A percentile compares a stretch with the other conserved stretches of the same genome.
Evolutionary conservation across 2,888 invertebrate species (phyloP).

Genomic region (Macroteleia sp.): DNA sequence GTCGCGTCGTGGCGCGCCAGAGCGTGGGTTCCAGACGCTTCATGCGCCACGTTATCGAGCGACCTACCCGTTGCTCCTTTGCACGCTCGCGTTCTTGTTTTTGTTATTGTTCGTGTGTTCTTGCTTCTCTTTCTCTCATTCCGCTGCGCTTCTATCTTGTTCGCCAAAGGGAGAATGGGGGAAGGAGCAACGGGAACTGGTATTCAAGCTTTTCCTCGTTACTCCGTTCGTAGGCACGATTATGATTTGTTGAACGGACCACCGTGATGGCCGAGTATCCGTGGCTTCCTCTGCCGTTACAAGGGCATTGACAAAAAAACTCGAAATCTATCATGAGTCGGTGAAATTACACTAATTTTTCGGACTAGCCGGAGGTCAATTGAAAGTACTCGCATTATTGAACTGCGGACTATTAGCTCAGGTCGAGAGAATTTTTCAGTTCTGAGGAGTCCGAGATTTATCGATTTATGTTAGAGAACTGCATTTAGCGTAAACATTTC

Average conservation of each 20-base stretch:
- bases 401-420: constrained; percentile 6
- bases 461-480: no score
- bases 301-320: constrained; percentile 48
- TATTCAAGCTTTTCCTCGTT: constrained; percentile 75
- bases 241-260: constrained; percentile 81
- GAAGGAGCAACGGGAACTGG: constrained; percentile 63
- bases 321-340: constrained; percentile 47
- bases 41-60: constrained; percentile 76
- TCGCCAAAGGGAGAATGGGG: constrained; percentile 9
- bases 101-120: constrained; percentile 46
- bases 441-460: no score
- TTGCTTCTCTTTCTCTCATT: constrained; percentile 51
- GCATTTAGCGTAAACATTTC: no score
- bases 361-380: constrained; percentile 52
- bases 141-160: constrained; percentile 48
- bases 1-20: constrained; percentile 71
- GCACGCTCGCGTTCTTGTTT: constrained; percentile 69
- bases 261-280: constrained; percentile 71
- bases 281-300: constrained; percentile 34
- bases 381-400: constrained; percentile 41
- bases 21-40: constrained; percentile 76
- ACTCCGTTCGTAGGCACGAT: constrained; percentile 79
- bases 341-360: constrained; percentile 58
- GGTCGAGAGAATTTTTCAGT: background rate
- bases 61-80: constrained; percentile 74